Evolutionary conservation across 2,113 vertebrate genomes (phyloP), one percentile per base, ranked within the genome.

Genomic region (Mystacornis crossleyi): DNA sequence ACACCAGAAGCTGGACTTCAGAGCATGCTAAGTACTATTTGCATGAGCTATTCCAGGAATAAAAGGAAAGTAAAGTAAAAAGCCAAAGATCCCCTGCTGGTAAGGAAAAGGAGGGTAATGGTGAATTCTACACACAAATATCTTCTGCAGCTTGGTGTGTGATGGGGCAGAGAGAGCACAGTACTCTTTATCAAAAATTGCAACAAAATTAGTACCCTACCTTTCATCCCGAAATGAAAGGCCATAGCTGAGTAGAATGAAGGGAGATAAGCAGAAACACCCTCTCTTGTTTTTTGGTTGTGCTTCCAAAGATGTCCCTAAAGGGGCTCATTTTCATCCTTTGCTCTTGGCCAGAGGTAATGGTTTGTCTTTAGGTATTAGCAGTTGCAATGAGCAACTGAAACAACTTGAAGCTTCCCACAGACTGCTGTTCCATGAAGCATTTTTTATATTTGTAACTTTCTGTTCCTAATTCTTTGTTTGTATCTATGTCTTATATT

Each of bases 401-500:
- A 92, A 90, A 94, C 2, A 0, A 43, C 71, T 67, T 53, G 26
- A 90, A 89, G 71, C 85, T 92, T 92, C 92, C 90, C 91, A 77
- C 74, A 95, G 62, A 47, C 53, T 88, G 79, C 34, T 89, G 67
- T 60, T 83, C 85, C 80, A 88, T 88, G 23, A 83, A 91, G 48
- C 45, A 48, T 50, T 89, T 92, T 94, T 87, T 81, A 21, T 84
- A 84, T 87, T 65, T 75, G 73, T 95, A 75, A 94, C 91, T 96
- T 94, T 96, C 93, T 95, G 90, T 95, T 94, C 92, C 93, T 95
- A 96, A 88, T 94, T 96, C 71, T 96, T 84, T 91, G 43, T 87
- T 95, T 91, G 62, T 24, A 83, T 64, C 92, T 90, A 58, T 55
- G 67, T 86, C 47, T 73, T 81, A 40, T 51, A 77, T 80, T 93